Evolutionary conservation across 2,797 vertebrate genomes (phyloP).

Genomic region (Tympanoctomys barrerae): DNA sequence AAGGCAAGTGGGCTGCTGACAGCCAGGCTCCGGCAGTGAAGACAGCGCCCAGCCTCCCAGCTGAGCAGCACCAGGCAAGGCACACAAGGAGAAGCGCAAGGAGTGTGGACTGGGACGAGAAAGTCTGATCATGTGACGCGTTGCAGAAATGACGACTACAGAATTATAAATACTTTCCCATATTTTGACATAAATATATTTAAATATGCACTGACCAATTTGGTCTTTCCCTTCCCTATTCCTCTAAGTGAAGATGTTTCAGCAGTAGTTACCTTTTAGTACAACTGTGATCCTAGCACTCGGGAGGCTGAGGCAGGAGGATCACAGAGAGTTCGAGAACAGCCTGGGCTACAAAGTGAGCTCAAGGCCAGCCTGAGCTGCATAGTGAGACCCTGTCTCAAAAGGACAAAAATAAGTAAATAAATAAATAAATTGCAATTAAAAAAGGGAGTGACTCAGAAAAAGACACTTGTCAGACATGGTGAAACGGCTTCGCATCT

Average conservation of each 20-base stretch:
- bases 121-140: neutral
- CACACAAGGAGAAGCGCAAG: neutral
- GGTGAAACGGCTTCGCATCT: neutral
- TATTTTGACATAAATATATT: constrained; percentile 31
- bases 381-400: too few relatives aligned
- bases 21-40: neutral
- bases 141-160: neutral
- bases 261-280: neutral
- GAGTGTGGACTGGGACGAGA: neutral
- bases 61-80: neutral
- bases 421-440: neutral
- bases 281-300: neutral
- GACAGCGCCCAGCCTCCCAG: neutral
- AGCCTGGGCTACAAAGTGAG: too few relatives aligned
- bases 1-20: neutral
- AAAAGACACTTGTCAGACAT: neutral
- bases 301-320: too few relatives aligned
- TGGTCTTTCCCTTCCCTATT: neutral
- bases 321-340: too few relatives aligned
- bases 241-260: neutral
- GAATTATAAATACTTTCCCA: neutral
- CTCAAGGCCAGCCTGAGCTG: too few relatives aligned
- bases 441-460: neutral
- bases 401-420: too few relatives aligned
- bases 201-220: neutral